Evolutionary conservation across 2,113 vertebrate genomes (phyloP).

Genomic region (Manacus vitellinus): DNA sequence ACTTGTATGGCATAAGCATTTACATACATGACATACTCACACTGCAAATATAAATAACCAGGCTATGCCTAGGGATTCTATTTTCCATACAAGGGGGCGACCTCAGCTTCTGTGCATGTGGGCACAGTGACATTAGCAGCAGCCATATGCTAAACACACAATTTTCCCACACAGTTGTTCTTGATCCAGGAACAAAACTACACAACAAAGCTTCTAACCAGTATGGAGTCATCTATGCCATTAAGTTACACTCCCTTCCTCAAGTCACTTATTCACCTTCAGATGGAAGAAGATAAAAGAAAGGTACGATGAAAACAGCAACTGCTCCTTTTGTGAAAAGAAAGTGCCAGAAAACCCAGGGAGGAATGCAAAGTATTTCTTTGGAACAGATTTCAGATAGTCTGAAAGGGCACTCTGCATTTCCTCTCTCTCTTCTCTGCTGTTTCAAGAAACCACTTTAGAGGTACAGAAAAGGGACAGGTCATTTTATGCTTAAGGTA

Average conservation of each 20-base stretch:
- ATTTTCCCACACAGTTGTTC: background rate
- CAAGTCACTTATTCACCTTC: background rate
- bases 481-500: background rate
- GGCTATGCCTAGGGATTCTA: background rate
- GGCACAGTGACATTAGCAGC: background rate
- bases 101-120: background rate
- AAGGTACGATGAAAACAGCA: background rate
- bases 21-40: background rate
- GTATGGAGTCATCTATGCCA: background rate
- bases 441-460: background rate
- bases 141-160: background rate
- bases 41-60: background rate
- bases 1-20: background rate
- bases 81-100: background rate
- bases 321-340: background rate
- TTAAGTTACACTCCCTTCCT: background rate
- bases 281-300: background rate
- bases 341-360: background rate
- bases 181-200: background rate
- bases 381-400: background rate
- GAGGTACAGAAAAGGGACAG: background rate
- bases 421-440: background rate
- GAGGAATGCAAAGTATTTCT: background rate
- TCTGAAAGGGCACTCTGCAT: background rate
- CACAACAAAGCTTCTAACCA: background rate